Evolutionary conservation across 2,888 invertebrate species (phyloP), one percentile per base, ranked within the genome.

Genomic region (Alcis repandata): DNA sequence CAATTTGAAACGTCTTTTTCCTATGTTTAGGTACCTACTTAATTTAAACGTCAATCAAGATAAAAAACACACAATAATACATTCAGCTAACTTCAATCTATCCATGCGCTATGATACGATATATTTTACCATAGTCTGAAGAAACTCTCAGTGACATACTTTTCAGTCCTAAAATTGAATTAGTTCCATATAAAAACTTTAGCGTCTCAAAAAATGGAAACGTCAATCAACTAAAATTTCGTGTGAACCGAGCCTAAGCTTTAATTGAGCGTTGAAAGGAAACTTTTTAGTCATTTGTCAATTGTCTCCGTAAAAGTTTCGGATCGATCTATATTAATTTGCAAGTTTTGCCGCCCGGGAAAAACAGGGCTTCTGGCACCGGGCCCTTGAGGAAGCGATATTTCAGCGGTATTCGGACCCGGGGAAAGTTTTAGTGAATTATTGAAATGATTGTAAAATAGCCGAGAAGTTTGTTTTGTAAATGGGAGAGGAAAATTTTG

Each of bases 181-280:
- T 20, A 40, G 0, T 17, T 36, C 9, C 1, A n/a, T 20, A 6
- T n/a, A 40, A 46, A 19, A 17, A 13, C 13, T n/a, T 22, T 6
- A 20, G 9, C 9, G n/a, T 19, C 8, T 11, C 9, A 17, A 48
- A 38, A 40, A 17, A 20, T 32, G 9, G 17, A 20, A 8, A 36
- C 38, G 33, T 56, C 40, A 33, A 41, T 48, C 48, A 33, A 22
- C 17, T 20, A 52, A 40, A 41, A 36, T 45, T 22, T 17, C 43
- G 57, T 66, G 48, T 58, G 51, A 51, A 60, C 56, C 56, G 58
- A 71, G 60, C 72, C 63, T 67, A 63, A 67, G 52, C n/a, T 78
- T 77, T 76, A 83, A 83, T 83, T 78, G 82, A 77, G 79, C 79
- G 75, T 77, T 72, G 71, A 79, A 76, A 67, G 71, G 63, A 72